phyloP scores from a whole-genome alignment of 2,888 invertebrate species.

The Synergus laeviventris region DNA sequence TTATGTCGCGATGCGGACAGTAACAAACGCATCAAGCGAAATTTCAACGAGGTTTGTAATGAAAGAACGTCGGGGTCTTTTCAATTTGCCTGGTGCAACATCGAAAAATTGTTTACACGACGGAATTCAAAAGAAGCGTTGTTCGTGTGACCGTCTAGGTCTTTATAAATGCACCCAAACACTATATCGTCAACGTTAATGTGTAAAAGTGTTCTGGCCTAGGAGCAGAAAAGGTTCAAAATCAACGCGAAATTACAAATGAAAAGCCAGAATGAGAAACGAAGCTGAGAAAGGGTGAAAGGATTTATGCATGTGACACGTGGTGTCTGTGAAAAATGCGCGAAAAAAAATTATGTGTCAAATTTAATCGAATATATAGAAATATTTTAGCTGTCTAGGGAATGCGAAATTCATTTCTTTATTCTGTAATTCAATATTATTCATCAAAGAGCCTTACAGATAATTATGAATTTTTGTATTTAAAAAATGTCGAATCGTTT shows the following conservation, averaged over 20 bases:
- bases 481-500: too few relatives aligned
- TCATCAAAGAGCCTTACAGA: neutral
- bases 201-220: slow-evolving; percentile 5
- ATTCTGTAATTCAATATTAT: neutral
- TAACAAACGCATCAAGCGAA: neutral
- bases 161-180: slow-evolving; percentile 26
- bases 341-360: neutral
- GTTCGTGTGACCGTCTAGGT: slow-evolving; percentile 11
- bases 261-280: slow-evolving; percentile 26
- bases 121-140: slow-evolving; percentile 24
- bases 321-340: slow-evolving; percentile 3
- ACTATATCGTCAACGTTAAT: neutral
- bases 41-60: slow-evolving; percentile 12
- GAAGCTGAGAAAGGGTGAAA: neutral
- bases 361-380: slow-evolving; percentile 23
- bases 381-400: slow-evolving; percentile 1
- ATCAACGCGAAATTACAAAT: slow-evolving; percentile 28
- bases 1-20: neutral
- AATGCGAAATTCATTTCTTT: neutral
- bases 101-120: slow-evolving; percentile 32
- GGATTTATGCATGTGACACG: neutral
- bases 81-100: slow-evolving; percentile 19
- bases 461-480: too few relatives aligned
- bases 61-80: neutral
- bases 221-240: slow-evolving; percentile 14